Evolutionary conservation across 2,797 vertebrate genomes (phyloP).

Genomic region (Cichlasoma orientale): DNA sequence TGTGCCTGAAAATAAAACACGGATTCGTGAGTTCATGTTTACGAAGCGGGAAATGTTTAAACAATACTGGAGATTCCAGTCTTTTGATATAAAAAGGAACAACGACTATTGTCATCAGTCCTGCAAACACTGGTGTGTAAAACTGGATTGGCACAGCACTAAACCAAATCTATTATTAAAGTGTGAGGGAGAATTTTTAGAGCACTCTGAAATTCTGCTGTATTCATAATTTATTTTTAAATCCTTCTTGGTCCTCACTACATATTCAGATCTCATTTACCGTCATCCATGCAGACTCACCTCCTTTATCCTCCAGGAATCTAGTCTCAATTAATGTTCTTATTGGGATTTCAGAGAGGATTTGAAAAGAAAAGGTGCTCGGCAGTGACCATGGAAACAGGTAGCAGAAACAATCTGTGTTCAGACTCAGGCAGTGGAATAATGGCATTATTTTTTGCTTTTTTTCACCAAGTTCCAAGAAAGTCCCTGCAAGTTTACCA

Average conservation of each 20-base stretch:
- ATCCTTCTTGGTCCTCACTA: constrained; percentile 81
- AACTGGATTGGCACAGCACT: constrained; percentile 81
- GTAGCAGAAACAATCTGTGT: constrained; percentile 1
- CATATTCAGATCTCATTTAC: constrained; percentile 85
- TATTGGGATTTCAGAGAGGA: constrained; percentile 56
- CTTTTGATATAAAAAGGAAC: constrained; percentile 30
- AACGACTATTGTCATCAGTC: constrained; percentile 74
- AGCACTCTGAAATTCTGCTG: constrained; percentile 81
- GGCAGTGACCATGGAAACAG: constrained; percentile 55
- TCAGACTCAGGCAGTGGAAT: constrained; percentile 5
- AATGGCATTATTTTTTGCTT: constrained; percentile 1
- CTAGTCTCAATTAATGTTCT: constrained; percentile 72
- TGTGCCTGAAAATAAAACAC: not conserved
- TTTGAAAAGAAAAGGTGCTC: constrained; percentile 53
- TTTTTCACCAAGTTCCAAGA: constrained; percentile 1
- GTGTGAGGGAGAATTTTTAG: constrained; percentile 86
- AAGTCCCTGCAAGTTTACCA: constrained; percentile 17
- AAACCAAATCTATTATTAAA: constrained; percentile 95
- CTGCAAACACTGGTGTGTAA: constrained; percentile 78
- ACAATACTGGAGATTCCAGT: constrained; percentile 12
- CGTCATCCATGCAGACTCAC: constrained; percentile 58
- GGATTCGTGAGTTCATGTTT: not conserved
- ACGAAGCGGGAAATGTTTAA: not conserved
- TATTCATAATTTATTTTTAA: constrained; percentile 92
- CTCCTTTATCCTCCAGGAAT: constrained; percentile 72